A percentile compares a stretch with the other conserved stretches of the same genome.
phyloP scores from a whole-genome alignment of 1,140 invertebrate genomes.

The Theocolax elegans region DNA sequence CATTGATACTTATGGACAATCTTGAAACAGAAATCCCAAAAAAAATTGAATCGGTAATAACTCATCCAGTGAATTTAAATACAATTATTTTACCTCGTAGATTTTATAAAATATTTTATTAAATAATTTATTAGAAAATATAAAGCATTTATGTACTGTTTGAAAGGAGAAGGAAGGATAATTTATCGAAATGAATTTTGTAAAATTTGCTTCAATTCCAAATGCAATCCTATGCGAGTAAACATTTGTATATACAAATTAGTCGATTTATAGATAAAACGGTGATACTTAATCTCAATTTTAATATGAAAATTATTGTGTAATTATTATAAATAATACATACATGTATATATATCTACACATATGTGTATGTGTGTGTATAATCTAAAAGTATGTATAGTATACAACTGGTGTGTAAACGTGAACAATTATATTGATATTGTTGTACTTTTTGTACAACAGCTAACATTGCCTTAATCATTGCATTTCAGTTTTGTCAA shows the following conservation, averaged over 20 bases:
- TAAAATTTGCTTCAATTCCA: conserved; percentile 12
- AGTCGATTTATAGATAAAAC: conserved; percentile 18
- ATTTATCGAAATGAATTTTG: neutral
- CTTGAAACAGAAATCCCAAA: too few species aligned
- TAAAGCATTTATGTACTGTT: too few species aligned
- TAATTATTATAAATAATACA: conserved; percentile 27
- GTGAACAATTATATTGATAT: too few species aligned
- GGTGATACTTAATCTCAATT: conserved; percentile 28
- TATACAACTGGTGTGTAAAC: neutral
- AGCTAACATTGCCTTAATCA: conserved; percentile 7
- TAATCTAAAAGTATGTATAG: conserved; percentile 28
- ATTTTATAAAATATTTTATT: too few species aligned
- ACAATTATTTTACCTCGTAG: too few species aligned
- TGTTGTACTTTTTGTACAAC: too few species aligned
- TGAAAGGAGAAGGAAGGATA: too few species aligned
- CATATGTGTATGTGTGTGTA: neutral
- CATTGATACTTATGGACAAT: too few species aligned
- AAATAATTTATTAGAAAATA: too few species aligned
- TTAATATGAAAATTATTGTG: conserved; percentile 19
- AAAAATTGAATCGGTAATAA: too few species aligned
- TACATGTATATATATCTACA: conserved; percentile 11
- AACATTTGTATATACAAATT: conserved; percentile 24
- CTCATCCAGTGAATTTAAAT: too few species aligned
- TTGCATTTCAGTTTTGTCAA: too few species aligned
- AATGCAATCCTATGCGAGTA: neutral